phyloP scores from a whole-genome alignment of 2,888 invertebrate species.

The Melanchra persicariae region DNA sequence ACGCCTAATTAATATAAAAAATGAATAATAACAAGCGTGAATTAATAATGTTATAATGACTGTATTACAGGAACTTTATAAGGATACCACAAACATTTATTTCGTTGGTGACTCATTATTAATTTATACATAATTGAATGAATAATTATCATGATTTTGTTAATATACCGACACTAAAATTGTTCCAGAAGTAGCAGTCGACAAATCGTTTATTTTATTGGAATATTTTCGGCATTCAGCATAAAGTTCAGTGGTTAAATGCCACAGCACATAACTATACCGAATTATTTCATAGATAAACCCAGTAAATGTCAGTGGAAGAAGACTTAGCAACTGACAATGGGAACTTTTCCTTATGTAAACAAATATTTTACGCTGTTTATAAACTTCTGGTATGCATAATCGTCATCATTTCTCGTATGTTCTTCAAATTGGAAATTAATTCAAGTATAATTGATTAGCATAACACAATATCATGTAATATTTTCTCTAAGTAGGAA shows the following conservation, averaged over 20 bases:
- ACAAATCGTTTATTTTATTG: slow-evolving; percentile 15
- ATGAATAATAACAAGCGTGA: slow-evolving; percentile 14
- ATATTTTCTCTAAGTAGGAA: background rate
- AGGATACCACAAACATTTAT: slow-evolving; percentile 15
- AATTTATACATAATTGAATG: slow-evolving; percentile 35
- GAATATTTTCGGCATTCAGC: slow-evolving; percentile 30
- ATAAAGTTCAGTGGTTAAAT: slow-evolving; percentile 61
- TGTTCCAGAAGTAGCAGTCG: background rate
- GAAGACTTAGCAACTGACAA: background rate
- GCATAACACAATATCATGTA: background rate
- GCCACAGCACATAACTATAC: slow-evolving; percentile 35
- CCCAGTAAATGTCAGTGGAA: slow-evolving; percentile 21
- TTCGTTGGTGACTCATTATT: slow-evolving; percentile 42
- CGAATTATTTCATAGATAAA: slow-evolving; percentile 13
- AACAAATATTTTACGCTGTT: slow-evolving; percentile 23
- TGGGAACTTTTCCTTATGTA: slow-evolving; percentile 9
- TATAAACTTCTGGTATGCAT: slow-evolving; percentile 13
- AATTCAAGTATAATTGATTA: slow-evolving; percentile 5
- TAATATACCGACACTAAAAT: slow-evolving; percentile 3
- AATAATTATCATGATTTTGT: slow-evolving; percentile 33
- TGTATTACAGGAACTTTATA: slow-evolving; percentile 16
- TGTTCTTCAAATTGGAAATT: background rate
- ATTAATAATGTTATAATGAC: slow-evolving; percentile 32
- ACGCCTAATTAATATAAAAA: background rate
- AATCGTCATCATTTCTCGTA: background rate